phyloP scores from a whole-genome alignment of 1,140 invertebrate species.

The Mya arenaria region DNA sequence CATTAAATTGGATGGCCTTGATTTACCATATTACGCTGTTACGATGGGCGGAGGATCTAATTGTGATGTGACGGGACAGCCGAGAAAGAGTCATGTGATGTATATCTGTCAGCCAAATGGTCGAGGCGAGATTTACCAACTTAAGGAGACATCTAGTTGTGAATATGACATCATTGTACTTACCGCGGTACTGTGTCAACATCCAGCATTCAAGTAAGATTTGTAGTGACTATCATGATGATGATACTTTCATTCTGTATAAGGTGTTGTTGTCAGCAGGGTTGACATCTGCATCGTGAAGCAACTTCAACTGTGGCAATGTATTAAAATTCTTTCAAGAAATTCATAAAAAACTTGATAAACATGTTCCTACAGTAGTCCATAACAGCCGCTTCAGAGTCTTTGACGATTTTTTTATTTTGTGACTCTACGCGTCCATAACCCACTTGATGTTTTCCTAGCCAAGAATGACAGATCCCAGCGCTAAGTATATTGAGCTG shows the following conservation, averaged over 20 bases:
- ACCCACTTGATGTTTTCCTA: too few species aligned
- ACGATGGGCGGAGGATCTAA: constrained; percentile 87
- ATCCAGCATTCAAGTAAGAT: constrained; percentile 91
- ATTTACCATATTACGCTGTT: constrained; percentile 86
- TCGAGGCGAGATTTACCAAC: constrained; percentile 92
- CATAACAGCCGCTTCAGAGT: too few species aligned
- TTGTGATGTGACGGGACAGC: constrained; percentile 95
- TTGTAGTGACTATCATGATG: background rate
- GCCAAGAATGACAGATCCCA: too few species aligned
- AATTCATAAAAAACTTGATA: too few species aligned
- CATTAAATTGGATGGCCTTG: constrained; percentile 93
- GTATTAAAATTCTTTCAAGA: too few species aligned
- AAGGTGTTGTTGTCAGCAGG: background rate
- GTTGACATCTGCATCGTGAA: too few species aligned
- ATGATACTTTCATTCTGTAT: background rate
- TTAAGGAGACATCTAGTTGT: constrained; percentile 96
- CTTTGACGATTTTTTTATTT: too few species aligned
- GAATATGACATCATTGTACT: constrained; percentile 88
- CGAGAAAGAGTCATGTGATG: constrained; percentile 88
- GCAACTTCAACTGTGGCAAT: too few species aligned
- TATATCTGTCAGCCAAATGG: constrained; percentile 82
- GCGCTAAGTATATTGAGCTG: too few species aligned
- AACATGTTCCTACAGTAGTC: too few species aligned
- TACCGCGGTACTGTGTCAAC: constrained; percentile 91
- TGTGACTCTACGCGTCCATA: too few species aligned